These are phyloP conservation scores for Pararge aegeria DNA, from an alignment of 1,140 invertebrate genomes.

Conservation along the genomic window DNA sequence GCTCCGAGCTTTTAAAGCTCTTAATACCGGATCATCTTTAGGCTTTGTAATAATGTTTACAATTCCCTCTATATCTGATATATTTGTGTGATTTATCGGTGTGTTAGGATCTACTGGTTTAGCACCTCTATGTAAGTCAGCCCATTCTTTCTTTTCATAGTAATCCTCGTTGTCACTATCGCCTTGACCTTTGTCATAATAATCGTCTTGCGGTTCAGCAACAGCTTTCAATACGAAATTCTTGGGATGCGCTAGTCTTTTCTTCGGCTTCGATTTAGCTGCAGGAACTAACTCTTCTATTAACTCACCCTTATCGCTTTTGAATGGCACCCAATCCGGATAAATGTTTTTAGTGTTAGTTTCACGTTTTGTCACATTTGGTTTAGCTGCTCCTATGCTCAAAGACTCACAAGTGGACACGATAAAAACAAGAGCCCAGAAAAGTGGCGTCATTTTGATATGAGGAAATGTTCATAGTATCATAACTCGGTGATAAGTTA, in stretches of 20 bases:
- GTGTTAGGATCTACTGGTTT: constrained; percentile 31
- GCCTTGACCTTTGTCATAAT: constrained; percentile 53
- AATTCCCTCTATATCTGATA: constrained; percentile 61
- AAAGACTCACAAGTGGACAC: constrained; percentile 34
- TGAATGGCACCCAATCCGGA: constrained; percentile 70
- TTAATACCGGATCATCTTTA: constrained; percentile 27
- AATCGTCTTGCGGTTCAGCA: constrained; percentile 51
- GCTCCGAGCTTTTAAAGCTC: constrained; percentile 25
- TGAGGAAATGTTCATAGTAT: constrained; percentile 40
- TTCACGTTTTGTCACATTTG: constrained; percentile 55
- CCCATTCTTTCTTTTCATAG: constrained; percentile 68
- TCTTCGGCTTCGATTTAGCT: constrained; percentile 54
- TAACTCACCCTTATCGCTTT: constrained; percentile 65
- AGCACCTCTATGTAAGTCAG: constrained; percentile 42
- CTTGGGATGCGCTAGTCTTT: constrained; percentile 58
- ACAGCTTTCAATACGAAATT: constrained; percentile 58
- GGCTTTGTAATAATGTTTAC: constrained; percentile 57
- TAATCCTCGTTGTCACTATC: constrained; percentile 58
- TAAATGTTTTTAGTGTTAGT: constrained; percentile 45
- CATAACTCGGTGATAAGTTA: constrained; percentile 32
- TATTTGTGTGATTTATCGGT: constrained; percentile 39
- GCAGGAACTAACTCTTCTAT: constrained; percentile 60
- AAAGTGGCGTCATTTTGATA: constrained; percentile 35
- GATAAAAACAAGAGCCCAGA: constrained; percentile 35
- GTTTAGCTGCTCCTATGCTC: constrained; percentile 51